Conservation (phyloP, 92 coral and sea anemone species). For the Bergia sp. region DNA sequence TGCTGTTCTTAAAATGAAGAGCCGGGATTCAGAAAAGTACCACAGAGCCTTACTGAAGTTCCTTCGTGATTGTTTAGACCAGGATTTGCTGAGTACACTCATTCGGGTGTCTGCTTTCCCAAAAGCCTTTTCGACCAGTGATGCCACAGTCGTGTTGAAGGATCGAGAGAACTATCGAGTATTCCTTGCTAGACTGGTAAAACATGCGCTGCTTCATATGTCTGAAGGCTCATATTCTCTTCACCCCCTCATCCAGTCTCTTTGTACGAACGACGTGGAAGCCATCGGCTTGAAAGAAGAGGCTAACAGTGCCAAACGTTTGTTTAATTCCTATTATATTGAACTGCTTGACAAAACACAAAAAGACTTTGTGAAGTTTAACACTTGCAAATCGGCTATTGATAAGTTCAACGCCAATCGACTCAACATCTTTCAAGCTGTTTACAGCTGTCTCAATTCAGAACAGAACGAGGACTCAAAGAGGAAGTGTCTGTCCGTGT, state of each 20-base stretch:
- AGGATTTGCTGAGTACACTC: constrained; percentile 50
- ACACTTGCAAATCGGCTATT: constrained; percentile 44
- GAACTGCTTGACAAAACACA: constrained; percentile 40
- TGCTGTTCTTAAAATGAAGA: constrained; percentile 36
- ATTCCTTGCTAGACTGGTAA: constrained; percentile 27
- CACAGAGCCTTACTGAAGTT: constrained; percentile 41
- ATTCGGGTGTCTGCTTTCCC: constrained; percentile 73
- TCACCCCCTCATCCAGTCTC: constrained; percentile 75
- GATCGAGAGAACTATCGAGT: constrained; percentile 19
- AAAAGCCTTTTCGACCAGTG: constrained; percentile 54
- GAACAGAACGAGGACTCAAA: constrained; percentile 14
- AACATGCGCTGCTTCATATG: constrained; percentile 60
- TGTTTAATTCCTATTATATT: constrained; percentile 39
- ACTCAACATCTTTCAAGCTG: constrained; percentile 53
- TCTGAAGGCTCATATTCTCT: constrained; percentile 54
- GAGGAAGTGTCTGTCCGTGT: constrained; percentile 48
- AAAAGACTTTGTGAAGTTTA: constrained; percentile 42
- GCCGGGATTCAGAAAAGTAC: constrained; percentile 25
- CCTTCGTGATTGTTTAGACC: constrained; percentile 52
- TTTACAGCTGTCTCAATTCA: constrained; percentile 15
- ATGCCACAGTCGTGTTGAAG: constrained; percentile 64
- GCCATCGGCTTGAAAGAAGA: constrained; percentile 38
- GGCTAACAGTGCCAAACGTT: constrained; percentile 19
- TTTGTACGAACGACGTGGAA: constrained; percentile 53
- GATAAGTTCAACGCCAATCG: constrained; percentile 1